Base-by-base conservation (phyloP, 2,113 vertebrate genomes). In the Hiodon tergisus region DNA sequence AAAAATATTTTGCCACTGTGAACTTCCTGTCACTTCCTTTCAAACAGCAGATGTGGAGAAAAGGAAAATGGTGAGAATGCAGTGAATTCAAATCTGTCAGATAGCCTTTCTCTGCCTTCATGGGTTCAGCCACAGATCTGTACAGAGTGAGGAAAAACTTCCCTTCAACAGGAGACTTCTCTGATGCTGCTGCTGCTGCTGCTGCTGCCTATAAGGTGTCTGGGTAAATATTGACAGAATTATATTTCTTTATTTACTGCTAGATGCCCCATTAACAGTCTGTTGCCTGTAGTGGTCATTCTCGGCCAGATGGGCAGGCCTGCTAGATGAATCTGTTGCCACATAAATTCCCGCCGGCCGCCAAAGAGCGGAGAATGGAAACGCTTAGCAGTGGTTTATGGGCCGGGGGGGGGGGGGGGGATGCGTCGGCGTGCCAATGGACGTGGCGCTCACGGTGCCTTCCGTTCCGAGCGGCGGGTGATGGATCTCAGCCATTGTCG, bases 241-340 rank as follows among this genome's bases (percentile, higher is more conserved):
- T 61, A 66, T 72, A 76, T 77, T 81, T 81, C 74, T 62, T 84
- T 84, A 82, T 87, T 86, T 91, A 84, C 88, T 83, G 81, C 84
- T 86, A 83, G 81, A 85, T 87, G 89, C 82, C 88, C 89, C 89
- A 89, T 92, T 92, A 90, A 83, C 88, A 89, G 87, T 87, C 87
- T 90, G 90, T 81, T 88, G 88, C 86, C 89, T 89, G 84, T 68
- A 78, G 65, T 71, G 83, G 77, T 86, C 83, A 86, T 81, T 72
- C 61, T 50, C 78, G 84, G 31, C 86, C 90, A 92, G 90, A 91
- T 92, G 90, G 89, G 88, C 82, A 72, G 86, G 73, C 76, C 84
- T 70, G 81, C 75, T 81, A 87, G 86, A 87, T 79, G 78, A 81
- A 88, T 88, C 87, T 82, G 74, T 87, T 87, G 87, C 86, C 86